phyloP scores from a whole-genome alignment of 1,140 invertebrate species.

The Portunus trituberculatus region DNA sequence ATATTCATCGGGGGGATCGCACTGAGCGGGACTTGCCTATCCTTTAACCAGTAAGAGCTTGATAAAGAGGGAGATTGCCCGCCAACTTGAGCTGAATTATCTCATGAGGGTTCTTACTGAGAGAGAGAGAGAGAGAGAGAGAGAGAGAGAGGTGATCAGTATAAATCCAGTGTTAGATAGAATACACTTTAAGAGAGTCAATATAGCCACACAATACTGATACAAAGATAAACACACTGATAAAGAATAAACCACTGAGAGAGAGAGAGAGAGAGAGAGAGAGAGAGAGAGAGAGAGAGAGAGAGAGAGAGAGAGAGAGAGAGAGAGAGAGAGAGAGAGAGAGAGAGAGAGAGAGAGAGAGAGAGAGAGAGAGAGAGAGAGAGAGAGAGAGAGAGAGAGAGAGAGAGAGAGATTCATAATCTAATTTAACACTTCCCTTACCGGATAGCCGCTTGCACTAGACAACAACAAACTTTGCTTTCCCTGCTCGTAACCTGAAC shows the following conservation, averaged over 20 bases:
- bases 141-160: too few relatives aligned
- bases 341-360: slow-evolving; percentile 11
- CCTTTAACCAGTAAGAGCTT: too few relatives aligned
- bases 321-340: slow-evolving; percentile 17
- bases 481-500: neutral
- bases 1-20: too few relatives aligned
- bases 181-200: too few relatives aligned
- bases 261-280: slow-evolving; percentile 11
- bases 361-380: slow-evolving; percentile 20
- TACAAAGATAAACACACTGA: neutral
- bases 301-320: slow-evolving; percentile 11
- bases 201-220: too few relatives aligned
- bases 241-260: neutral
- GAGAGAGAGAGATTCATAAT: slow-evolving; percentile 13
- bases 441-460: neutral
- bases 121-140: too few relatives aligned
- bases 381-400: slow-evolving; percentile 18
- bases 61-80: too few relatives aligned
- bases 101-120: too few relatives aligned
- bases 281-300: slow-evolving; percentile 11
- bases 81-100: too few relatives aligned
- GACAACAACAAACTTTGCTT: slow-evolving; percentile 8
- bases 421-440: neutral
- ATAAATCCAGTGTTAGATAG: too few relatives aligned
- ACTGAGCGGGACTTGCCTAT: too few relatives aligned